Evolutionary conservation across 2,797 vertebrate genomes (phyloP).

Genomic region (Mico argentatus): DNA sequence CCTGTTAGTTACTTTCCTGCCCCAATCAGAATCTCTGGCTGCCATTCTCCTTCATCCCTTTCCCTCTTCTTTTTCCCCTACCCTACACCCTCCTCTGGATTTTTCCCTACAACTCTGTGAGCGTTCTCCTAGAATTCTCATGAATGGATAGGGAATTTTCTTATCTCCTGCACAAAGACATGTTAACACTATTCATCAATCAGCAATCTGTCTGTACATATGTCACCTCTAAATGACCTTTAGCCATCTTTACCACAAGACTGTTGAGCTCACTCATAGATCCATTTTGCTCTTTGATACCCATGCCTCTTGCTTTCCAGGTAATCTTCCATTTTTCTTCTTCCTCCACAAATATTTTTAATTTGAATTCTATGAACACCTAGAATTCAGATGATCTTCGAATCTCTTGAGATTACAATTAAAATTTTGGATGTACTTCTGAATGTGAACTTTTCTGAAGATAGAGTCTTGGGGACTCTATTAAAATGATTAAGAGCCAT

Average conservation of each 20-base stretch:
- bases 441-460: constrained; percentile 33
- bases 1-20: background rate
- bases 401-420: constrained; percentile 8
- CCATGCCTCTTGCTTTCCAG: background rate
- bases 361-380: background rate
- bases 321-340: background rate
- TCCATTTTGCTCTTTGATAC: background rate
- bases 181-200: background rate
- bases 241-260: background rate
- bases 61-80: background rate
- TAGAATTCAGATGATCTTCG: background rate
- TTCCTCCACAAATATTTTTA: background rate
- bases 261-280: background rate
- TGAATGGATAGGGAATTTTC: background rate
- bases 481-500: background rate
- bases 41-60: background rate
- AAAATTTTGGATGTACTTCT: constrained; percentile 19
- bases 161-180: constrained; percentile 5
- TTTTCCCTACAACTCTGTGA: background rate
- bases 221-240: background rate
- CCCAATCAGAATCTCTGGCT: background rate
- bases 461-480: background rate
- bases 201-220: background rate
- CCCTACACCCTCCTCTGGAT: background rate
- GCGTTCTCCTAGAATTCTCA: background rate